Conservation (phyloP, 2,888 invertebrate species). For the Sylvicola cinctus region DNA sequence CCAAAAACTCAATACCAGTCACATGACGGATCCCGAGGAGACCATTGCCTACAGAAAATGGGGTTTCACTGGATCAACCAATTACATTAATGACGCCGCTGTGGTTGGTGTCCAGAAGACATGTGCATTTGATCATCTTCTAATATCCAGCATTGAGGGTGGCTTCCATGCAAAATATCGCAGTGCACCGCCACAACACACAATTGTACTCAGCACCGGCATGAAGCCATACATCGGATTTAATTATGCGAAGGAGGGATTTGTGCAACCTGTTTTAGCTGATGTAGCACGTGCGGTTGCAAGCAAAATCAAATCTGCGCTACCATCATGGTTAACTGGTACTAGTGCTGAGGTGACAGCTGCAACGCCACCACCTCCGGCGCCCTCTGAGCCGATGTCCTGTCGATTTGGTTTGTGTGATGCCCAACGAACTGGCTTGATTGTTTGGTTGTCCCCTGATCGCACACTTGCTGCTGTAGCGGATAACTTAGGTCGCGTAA, state of each 20-base stretch:
- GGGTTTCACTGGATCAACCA: slow-evolving; percentile 34
- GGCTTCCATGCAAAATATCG: slow-evolving; percentile 33
- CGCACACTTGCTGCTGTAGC: slow-evolving; percentile 56
- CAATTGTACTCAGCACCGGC: slow-evolving; percentile 57
- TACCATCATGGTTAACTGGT: slow-evolving; percentile 38
- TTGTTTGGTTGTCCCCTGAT: slow-evolving; percentile 52
- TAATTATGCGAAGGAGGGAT: slow-evolving; percentile 78
- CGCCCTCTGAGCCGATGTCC: slow-evolving; percentile 40
- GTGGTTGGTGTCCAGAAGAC: slow-evolving; percentile 44
- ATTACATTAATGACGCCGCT: slow-evolving; percentile 47
- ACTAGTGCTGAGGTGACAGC: slow-evolving; percentile 24
- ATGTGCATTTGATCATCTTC: slow-evolving; percentile 52
- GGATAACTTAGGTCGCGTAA: slow-evolving; percentile 74
- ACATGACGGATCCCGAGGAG: slow-evolving; percentile 9
- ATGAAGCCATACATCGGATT: slow-evolving; percentile 70
- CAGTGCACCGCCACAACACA: slow-evolving; percentile 54
- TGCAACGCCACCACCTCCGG: slow-evolving; percentile 19
- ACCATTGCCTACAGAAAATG: slow-evolving; percentile 60
- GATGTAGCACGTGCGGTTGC: slow-evolving; percentile 80
- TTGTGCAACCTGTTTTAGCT: slow-evolving; percentile 56
- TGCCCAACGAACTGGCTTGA: slow-evolving; percentile 48
- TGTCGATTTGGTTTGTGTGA: slow-evolving; percentile 70
- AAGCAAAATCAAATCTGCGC: slow-evolving; percentile 58
- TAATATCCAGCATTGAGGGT: slow-evolving; percentile 12
- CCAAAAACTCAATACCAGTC: slow-evolving; percentile 16